Base-by-base conservation (phyloP, 35 echinoderm and acorn worm genomes). In the Heliocidaris tuberculata region DNA sequence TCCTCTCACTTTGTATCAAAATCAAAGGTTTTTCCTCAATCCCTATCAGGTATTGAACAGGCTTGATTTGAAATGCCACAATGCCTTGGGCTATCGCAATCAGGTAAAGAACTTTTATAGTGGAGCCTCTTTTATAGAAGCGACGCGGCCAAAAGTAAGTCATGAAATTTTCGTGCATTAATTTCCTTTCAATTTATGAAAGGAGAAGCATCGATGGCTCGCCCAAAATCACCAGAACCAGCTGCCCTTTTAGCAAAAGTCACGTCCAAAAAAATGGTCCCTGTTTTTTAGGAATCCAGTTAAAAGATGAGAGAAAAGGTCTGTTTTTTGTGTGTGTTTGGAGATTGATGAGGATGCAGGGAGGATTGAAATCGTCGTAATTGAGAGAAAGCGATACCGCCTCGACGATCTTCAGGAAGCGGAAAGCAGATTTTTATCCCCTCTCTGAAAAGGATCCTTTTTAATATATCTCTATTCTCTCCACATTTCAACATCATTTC, bases 141-240 rank as follows among this genome's bases (percentile, higher is more conserved):
- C 65, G 21, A 27, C 65, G 65, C 65, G 65, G 17, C 65, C 65
- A 78, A 3, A 8, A 27, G 65, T 78, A 78, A 78, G 65, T 78
- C 65, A 78, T 78, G 65, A 78, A 78, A 78, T 78, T 78, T 78
- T 78, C 21, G 65, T 78, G 65, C 65, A 78, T 78, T 78, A 78
- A 78, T 78, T 78, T 78, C 65, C 65, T 78, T 78, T 78, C 65
- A 78, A 78, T 78, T 78, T 78, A 7, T 78, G 65, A 78, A 78
- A 78, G 65, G 65, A 78, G 65, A 78, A 78, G 65, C 27, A 78
- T 78, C 65, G 65, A 78, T 78, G 65, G 65, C 65, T 78, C 21
- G 65, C 21, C 7, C 21, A 78, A n/a, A 78, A 7, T 15, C 65
- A 78, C 27, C 19, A 78, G 24, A 78, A 78, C 21, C 65, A 78